Evolutionary conservation across 2,113 vertebrate genomes (phyloP).

Genomic region (Guaruba guarouba): DNA sequence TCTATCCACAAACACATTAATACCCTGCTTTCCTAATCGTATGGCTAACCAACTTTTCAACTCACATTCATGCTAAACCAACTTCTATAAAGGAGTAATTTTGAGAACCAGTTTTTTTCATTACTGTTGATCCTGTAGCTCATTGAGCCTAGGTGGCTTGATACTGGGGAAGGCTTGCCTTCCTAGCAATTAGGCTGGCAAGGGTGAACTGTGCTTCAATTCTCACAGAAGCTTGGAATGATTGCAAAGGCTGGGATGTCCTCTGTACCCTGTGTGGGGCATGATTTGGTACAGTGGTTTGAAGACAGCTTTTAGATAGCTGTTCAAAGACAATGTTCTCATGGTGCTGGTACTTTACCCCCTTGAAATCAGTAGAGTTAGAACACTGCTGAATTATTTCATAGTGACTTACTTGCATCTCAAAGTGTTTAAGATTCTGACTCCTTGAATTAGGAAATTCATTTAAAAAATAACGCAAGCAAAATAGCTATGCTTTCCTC

Average conservation of each 20-base stretch:
- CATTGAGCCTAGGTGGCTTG: rapidly evolving
- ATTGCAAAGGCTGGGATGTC: not conserved
- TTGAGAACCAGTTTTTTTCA: not conserved
- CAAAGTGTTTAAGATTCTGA: not conserved
- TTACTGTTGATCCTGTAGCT: not conserved
- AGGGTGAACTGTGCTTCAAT: not conserved
- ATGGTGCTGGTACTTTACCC: not conserved
- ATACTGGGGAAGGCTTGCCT: not conserved
- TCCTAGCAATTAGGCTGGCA: not conserved
- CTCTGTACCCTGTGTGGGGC: rapidly evolving
- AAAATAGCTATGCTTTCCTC: not conserved
- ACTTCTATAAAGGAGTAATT: not conserved
- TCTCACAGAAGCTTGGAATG: not conserved
- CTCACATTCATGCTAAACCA: not conserved
- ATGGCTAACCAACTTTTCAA: not conserved
- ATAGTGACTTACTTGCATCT: not conserved
- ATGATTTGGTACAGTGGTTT: not conserved
- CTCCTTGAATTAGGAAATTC: not conserved
- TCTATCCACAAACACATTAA: not conserved
- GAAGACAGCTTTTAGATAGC: not conserved
- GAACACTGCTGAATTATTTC: not conserved
- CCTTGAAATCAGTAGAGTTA: not conserved
- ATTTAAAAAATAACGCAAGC: not conserved
- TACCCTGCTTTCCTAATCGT: not conserved
- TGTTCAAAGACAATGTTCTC: not conserved